Evolutionary conservation across 92 coral and sea anemone genomes (phyloP), one percentile per base, ranked within the genome.

Genomic region (Meandrina meandrites): DNA sequence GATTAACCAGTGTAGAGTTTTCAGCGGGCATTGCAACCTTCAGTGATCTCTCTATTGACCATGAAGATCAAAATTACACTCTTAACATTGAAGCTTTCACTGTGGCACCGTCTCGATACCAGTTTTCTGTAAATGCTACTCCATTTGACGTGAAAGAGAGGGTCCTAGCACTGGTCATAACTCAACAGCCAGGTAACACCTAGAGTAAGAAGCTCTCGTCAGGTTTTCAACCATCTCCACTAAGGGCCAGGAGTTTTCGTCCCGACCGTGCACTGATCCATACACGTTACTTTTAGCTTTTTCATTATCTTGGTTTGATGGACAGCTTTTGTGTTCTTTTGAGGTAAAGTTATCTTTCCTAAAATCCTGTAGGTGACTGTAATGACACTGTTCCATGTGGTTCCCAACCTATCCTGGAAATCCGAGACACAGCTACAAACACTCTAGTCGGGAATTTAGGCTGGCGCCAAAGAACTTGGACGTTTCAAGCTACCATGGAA

Each of bases 321-420:
- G 8, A 12, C 34, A 66, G 18, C 16, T 30, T 9, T 9, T 27
- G 32, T 27, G 35, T 11, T 28, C 17, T 28, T 5, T 66, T 66
- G 21, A 32, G 22, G 24, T 37, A 24, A 35, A 3, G 21, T 32
- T 74, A 56, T 57, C 37, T 45, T 45, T 12, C 45, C 8, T 51
- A 35, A 18, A 14, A 70, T 53, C 76, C 78, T 40, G 0, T 19
- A 93, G 96, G 94, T 82, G 85, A 93, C 76, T 93, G 96, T 67
- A 93, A 93, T 78, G 96, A 93, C 69, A 93, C 96, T 18, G 96
- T 93, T 5, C 53, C 78, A 16, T 93, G 96, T 64, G 96, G 96
- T 11, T 89, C 68, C 47, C 96, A 93, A 84, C 96, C 96, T 40
- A 84, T 91, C 75, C 81, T 93, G 35, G 96, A 93, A 75, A 93